Evolutionary conservation across 2,888 invertebrate species (phyloP), one percentile per base, ranked within the genome.

Genomic region (Nematopogon swammerdamellus): DNA sequence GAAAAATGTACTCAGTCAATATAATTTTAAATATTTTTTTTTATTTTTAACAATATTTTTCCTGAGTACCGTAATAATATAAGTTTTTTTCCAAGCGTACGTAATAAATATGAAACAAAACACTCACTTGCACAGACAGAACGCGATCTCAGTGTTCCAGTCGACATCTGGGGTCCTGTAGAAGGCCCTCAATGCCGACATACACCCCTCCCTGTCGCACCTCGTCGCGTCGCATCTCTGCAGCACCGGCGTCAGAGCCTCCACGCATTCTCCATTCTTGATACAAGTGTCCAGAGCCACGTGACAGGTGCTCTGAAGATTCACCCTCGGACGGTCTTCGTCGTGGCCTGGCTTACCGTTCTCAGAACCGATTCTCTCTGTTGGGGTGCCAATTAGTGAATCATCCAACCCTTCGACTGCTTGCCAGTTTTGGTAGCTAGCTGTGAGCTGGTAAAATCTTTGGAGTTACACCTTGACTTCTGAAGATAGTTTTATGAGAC

Each of bases 51-150:
- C n/a, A n/a, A n/a, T n/a, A n/a, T n/a, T n/a, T n/a, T n/a, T n/a
- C n/a, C n/a, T n/a, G n/a, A n/a, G n/a, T n/a, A n/a, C n/a, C n/a
- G n/a, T n/a, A n/a, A n/a, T n/a, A n/a, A n/a, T n/a, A n/a, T n/a
- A n/a, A n/a, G n/a, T n/a, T n/a, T n/a, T n/a, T n/a, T n/a, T n/a
- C n/a, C n/a, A n/a, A n/a, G n/a, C n/a, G n/a, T n/a, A n/a, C n/a
- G 25, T 25, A 25, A 6, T 25, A 6, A 25, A 25, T 8, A 8
- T 25, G 8, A 25, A 8, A 25, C 4, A 25, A 8, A 43, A 25
- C 2, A 84, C 89, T 86, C 75, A 93, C 94, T 89, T 93, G 92
- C 95, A 95, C 53, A 94, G 83, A 68, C 95, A 95, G 76, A 94
- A 94, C 58, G 94, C 95, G 60, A 94, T 90, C 72, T 94, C 94